Percentiles rank a stretch among this genome's conserved stretches.
Evolutionary conservation across 2,113 vertebrate genomes (phyloP).

Genomic region (Gasterosteus aculeatus): DNA sequence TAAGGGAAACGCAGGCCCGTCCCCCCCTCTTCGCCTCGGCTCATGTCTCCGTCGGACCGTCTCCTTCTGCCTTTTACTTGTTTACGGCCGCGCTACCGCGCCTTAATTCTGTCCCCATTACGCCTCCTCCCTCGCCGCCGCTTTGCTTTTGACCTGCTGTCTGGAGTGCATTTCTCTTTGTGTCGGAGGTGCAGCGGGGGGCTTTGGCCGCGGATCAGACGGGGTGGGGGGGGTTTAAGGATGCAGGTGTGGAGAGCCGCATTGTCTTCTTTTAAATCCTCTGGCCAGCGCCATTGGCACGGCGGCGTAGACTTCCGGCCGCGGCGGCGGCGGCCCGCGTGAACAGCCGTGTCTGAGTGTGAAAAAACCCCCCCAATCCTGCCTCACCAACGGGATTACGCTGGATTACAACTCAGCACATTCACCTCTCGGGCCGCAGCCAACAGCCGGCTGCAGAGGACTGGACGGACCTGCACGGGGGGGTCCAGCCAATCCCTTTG

Average conservation of each 20-base stretch:
- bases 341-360: conserved; percentile 69
- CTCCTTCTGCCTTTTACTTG: conserved; percentile 19
- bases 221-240: conserved; percentile 38
- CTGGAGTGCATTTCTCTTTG: conserved; percentile 4
- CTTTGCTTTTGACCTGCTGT: conserved; percentile 32
- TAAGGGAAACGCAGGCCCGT: conserved; percentile 50
- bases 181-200: conserved; percentile 25
- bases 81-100: conserved; percentile 18
- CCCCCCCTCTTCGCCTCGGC: conserved; percentile 20
- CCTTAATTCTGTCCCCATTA: conserved; percentile 24
- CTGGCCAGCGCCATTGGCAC: conserved; percentile 36
- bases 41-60: conserved; percentile 16
- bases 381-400: conserved; percentile 79
- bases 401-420: conserved; percentile 83
- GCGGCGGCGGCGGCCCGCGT: not conserved
- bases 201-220: conserved; percentile 54
- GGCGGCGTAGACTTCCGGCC: conserved; percentile 28
- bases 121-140: conserved; percentile 18
- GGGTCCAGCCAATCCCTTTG: conserved; percentile 26
- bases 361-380: conserved; percentile 70
- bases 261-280: conserved; percentile 61
- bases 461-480: conserved; percentile 5
- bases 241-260: conserved; percentile 46
- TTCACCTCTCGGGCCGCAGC: conserved; percentile 74
- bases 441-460: conserved; percentile 56